Conservation (phyloP, 1,140 invertebrate species). For the Brachystomella parvula region DNA sequence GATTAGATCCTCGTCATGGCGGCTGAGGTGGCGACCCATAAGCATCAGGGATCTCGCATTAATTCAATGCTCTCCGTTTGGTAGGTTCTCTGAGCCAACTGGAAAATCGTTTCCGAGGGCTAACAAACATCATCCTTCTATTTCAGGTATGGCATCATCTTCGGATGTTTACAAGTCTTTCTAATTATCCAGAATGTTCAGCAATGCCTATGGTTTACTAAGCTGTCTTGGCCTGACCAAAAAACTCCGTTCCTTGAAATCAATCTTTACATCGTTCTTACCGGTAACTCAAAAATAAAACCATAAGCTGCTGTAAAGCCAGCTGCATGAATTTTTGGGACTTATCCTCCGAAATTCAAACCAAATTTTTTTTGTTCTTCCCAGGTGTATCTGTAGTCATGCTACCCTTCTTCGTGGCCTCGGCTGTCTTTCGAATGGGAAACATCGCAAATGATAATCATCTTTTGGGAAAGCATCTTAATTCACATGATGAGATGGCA, state of each 20-base stretch:
- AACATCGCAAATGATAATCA: constrained; percentile 76
- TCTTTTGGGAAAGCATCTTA: constrained; percentile 52
- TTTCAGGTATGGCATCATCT: constrained; percentile 35
- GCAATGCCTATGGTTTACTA: constrained; percentile 56
- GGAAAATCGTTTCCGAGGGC: no score
- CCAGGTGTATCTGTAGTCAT: constrained; percentile 56
- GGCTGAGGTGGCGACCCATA: not conserved
- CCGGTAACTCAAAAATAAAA: no score
- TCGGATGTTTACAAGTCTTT: constrained; percentile 47
- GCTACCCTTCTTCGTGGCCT: constrained; percentile 64
- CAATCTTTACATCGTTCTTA: constrained; percentile 48
- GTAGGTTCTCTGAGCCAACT: constrained; percentile 1
- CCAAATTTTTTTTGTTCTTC: no score
- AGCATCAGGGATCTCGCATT: constrained; percentile 3
- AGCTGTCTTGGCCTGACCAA: constrained; percentile 62
- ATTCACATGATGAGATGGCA: constrained; percentile 36
- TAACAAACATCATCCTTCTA: no score
- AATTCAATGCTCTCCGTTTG: constrained; percentile 19
- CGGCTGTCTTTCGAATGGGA: constrained; percentile 65
- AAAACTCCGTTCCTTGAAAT: constrained; percentile 48
- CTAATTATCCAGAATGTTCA: constrained; percentile 45
- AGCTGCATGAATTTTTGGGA: not conserved
- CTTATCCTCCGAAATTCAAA: no score
- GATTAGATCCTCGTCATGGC: no score
- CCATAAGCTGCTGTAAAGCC: no score